phyloP scores from a whole-genome alignment of 2,888 invertebrate genomes.

The Coelinius sp. region DNA sequence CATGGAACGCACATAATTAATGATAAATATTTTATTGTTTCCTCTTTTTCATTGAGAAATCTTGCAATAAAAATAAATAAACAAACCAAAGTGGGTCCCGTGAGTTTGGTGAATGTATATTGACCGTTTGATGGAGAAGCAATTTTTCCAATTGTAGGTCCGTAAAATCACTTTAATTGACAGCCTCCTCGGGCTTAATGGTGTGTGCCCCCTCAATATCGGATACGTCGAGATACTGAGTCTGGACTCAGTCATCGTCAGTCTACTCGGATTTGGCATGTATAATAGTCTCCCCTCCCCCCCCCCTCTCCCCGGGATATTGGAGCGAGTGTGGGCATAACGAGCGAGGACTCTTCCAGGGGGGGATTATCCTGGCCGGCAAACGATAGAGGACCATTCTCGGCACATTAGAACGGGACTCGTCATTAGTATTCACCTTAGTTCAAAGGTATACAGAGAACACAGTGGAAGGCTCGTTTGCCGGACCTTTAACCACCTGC shows the following conservation, averaged over 20 bases:
- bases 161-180: conserved; percentile 47
- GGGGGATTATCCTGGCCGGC: not conserved
- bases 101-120: not conserved
- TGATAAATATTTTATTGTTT: not conserved
- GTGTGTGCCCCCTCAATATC: conserved; percentile 29
- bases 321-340: conserved; percentile 41
- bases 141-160: conserved; percentile 32
- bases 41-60: not conserved
- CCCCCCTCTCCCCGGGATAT: not conserved
- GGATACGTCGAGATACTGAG: conserved; percentile 22
- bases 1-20: not conserved
- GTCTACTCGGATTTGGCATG: conserved; percentile 4
- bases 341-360: conserved; percentile 38
- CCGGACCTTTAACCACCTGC: conserved; percentile 5
- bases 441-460: conserved; percentile 24
- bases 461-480: not conserved
- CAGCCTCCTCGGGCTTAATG: conserved; percentile 42
- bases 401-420: conserved; percentile 50
- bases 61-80: not conserved
- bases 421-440: conserved; percentile 45
- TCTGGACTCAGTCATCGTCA: not conserved
- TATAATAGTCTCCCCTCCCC: not conserved
- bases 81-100: not conserved
- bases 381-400: conserved; percentile 5
- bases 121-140: conserved; percentile 26